A percentile compares a stretch with the other conserved stretches of the same genome.
Conservation (phyloP, 2,888 invertebrate genomes). For the Pemphredon lugubris region DNA sequence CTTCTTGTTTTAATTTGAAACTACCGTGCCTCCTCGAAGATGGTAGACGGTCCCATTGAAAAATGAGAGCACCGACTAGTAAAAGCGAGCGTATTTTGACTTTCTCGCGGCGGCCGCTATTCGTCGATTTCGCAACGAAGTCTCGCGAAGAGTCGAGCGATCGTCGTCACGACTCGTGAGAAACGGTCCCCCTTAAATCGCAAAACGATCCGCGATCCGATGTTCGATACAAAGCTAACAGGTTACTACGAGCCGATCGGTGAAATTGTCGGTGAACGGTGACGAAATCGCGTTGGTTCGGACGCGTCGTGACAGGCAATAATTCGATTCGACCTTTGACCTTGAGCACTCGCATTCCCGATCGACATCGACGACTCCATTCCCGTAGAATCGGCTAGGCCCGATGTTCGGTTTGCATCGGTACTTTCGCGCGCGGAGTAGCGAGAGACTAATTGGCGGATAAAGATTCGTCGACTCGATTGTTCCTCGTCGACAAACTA, state of each 20-base stretch:
- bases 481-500: no score
- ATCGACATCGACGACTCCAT: constrained; percentile 23
- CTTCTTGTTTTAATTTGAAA: no score
- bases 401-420: background rate
- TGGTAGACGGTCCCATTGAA: no score
- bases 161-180: constrained; percentile 57
- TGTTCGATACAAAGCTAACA: constrained; percentile 16
- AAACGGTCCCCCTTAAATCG: constrained; percentile 46
- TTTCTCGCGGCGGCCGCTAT: background rate
- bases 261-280: constrained; percentile 45
- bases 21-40: no score
- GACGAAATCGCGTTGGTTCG: constrained; percentile 56
- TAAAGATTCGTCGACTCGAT: no score
- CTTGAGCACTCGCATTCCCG: constrained; percentile 35
- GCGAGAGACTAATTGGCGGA: no score
- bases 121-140: constrained; percentile 42
- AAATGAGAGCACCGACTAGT: background rate
- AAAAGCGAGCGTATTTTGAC: constrained; percentile 25
- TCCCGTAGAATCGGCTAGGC: background rate
- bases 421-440: no score
- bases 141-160: constrained; percentile 31
- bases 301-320: constrained; percentile 54
- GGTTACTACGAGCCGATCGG: constrained; percentile 33
- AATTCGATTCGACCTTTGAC: constrained; percentile 54
- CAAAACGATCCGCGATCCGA: constrained; percentile 31